phyloP scores from a whole-genome alignment of 92 coral and sea anemone genomes.

The Actinernus sp. region DNA sequence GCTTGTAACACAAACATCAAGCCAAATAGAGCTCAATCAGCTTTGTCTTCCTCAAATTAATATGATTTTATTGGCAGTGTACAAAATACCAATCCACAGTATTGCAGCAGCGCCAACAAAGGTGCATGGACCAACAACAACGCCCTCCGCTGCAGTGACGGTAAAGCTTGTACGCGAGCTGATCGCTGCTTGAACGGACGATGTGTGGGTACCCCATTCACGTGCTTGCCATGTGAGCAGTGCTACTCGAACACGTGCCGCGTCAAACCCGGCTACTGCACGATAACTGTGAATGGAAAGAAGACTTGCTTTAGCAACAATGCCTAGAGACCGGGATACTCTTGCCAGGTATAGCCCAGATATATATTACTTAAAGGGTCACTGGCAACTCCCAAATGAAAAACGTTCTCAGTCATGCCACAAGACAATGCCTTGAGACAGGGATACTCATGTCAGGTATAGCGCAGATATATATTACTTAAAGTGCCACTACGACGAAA shows the following conservation, averaged over 20 bases:
- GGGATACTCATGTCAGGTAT: too few species aligned
- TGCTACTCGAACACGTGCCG: slow-evolving; percentile 69
- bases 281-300: slow-evolving; percentile 27
- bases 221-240: slow-evolving; percentile 82
- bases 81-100: too few species aligned
- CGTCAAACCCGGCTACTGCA: slow-evolving; percentile 77
- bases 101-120: slow-evolving; percentile 57
- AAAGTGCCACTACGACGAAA: too few species aligned
- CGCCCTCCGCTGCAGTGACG: slow-evolving; percentile 66
- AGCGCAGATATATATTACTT: too few species aligned
- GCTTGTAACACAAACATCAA: too few species aligned
- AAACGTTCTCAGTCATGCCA: too few species aligned
- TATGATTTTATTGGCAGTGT: too few species aligned
- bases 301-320: slow-evolving; percentile 47
- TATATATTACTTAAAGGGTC: too few species aligned
- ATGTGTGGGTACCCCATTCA: slow-evolving; percentile 76
- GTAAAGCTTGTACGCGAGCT: slow-evolving; percentile 65
- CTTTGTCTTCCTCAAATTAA: too few species aligned
- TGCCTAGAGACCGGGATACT: slow-evolving; percentile 42
- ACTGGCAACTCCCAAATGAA: too few species aligned
- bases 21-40: too few species aligned
- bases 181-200: slow-evolving; percentile 71
- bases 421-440: too few species aligned
- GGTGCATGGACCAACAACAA: slow-evolving; percentile 71
- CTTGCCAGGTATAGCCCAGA: slow-evolving; percentile 57